Conservation (phyloP, 2,888 invertebrate genomes). For the Therioaphis trifolii region DNA sequence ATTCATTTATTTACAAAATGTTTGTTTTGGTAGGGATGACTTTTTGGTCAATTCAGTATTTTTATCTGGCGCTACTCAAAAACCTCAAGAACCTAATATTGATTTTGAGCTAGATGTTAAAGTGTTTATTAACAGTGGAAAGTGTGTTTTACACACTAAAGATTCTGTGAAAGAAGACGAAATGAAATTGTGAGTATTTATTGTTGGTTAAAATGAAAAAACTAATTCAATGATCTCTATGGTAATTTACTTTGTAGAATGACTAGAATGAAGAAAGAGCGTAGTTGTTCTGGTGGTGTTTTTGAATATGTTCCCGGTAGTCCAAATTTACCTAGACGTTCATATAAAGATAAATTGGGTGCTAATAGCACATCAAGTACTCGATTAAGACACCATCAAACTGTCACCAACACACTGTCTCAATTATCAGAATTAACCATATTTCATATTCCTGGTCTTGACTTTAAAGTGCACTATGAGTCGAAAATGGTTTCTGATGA, state of each 20-base stretch:
- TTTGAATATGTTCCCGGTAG: slow-evolving; percentile 72
- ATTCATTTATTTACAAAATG: background rate
- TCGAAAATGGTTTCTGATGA: slow-evolving; percentile 80
- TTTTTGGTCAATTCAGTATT: slow-evolving; percentile 47
- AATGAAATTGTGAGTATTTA: slow-evolving; percentile 73
- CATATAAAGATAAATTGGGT: slow-evolving; percentile 67
- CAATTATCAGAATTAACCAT: slow-evolving; percentile 81
- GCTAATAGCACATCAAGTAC: slow-evolving; percentile 62
- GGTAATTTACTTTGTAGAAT: slow-evolving; percentile 68
- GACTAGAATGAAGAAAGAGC: slow-evolving; percentile 79
- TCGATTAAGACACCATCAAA: slow-evolving; percentile 63
- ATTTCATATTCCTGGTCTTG: slow-evolving; percentile 90
- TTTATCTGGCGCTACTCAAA: slow-evolving; percentile 45
- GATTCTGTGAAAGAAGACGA: slow-evolving; percentile 79
- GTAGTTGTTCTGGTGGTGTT: slow-evolving; percentile 76
- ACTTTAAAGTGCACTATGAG: slow-evolving; percentile 88
- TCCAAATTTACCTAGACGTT: slow-evolving; percentile 71
- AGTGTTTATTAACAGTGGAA: slow-evolving; percentile 95
- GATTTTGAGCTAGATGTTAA: slow-evolving; percentile 96
- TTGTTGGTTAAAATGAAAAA: slow-evolving; percentile 65
- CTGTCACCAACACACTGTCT: slow-evolving; percentile 68
- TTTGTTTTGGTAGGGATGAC: slow-evolving; percentile 44
- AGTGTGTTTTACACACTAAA: slow-evolving; percentile 95
- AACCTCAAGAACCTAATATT: slow-evolving; percentile 87
- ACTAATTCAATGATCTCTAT: slow-evolving; percentile 62